Base-by-base conservation (phyloP, 1,140 invertebrate species). In the Sycobia sp. region DNA sequence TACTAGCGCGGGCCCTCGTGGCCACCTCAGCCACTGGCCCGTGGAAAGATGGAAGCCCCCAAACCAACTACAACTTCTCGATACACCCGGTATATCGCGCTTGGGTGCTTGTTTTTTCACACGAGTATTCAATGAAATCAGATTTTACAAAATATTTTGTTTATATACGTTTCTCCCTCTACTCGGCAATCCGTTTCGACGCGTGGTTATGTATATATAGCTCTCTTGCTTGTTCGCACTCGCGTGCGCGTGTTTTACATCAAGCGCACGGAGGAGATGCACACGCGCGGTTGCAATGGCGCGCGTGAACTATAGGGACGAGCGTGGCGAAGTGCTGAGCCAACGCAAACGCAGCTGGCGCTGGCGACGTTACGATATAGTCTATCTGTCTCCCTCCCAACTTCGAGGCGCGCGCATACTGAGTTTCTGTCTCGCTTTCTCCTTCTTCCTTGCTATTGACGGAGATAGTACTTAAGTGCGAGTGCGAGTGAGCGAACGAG, bases 281-380 rank as follows among this genome's bases (percentile, higher is more conserved):
- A 49, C 61, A 53, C 49, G 58, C 54, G 47, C 54, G 38, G 36
- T 8, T 58, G 44, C 39, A 53, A 64, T 57, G 54, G 54, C 62
- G 62, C 62, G 62, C 62, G 54, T 44, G 46, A 47, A 64, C 62
- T 64, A n/a, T n/a, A 64, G 54, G 36, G 44, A 39, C 54, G 61
- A 62, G 46, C 41, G 43, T 49, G 22, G 59, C 38, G 38, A 47
- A 46, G 49, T 36, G 41, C 34, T 27, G 41, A 38, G 41, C 50
- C 14, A 54, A 29, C 58, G 32, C 50, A 4, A 8, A 54, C 36
- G 41, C 18, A 49, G 34, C 58, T 8, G 23, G 22, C 54, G 25
- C 18, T 25, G n/a, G n/a, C n/a, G 9, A 38, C 25, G n/a, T 10
- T 2, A n/a, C 22, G 10, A 32, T 32, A 32, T 32, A 27, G 16